Conservation (phyloP, 1,140 invertebrate genomes). For the Ceratoteleas bidentatus region DNA sequence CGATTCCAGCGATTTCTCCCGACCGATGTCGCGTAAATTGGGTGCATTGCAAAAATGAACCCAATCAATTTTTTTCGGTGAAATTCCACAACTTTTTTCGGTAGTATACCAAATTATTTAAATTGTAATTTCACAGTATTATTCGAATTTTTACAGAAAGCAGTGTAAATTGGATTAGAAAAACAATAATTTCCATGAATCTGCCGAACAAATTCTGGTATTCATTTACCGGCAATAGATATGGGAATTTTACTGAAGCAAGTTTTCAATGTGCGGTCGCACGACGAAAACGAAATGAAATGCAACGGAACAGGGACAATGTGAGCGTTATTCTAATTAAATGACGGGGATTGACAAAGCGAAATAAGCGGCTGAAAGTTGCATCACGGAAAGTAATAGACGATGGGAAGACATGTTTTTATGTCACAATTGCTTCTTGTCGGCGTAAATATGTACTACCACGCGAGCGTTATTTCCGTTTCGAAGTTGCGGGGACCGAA, state of each 20-base stretch:
- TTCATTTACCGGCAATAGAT: too few relatives aligned
- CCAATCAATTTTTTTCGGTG: not conserved
- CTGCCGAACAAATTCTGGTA: too few relatives aligned
- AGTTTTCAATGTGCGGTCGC: too few relatives aligned
- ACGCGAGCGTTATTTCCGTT: slow-evolving; percentile 40
- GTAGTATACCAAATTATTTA: too few relatives aligned
- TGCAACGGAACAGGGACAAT: not conserved
- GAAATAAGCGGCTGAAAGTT: slow-evolving; percentile 13
- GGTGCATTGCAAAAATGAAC: not conserved
- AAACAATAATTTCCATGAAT: too few relatives aligned
- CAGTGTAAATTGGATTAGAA: too few relatives aligned
- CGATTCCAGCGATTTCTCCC: slow-evolving; percentile 23
- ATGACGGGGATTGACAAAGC: slow-evolving; percentile 32
- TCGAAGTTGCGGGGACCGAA: slow-evolving; percentile 35
- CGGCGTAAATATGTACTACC: slow-evolving; percentile 38
- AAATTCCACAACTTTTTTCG: too few relatives aligned
- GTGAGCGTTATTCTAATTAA: slow-evolving; percentile 28
- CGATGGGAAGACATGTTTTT: slow-evolving; percentile 38
- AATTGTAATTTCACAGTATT: too few relatives aligned
- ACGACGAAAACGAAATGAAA: slow-evolving; percentile 2
- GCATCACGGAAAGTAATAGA: slow-evolving; percentile 22
- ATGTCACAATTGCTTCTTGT: slow-evolving; percentile 44
- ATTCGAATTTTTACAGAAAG: too few relatives aligned
- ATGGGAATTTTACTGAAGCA: too few relatives aligned
- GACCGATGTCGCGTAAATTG: not conserved